phyloP scores from a whole-genome alignment of 2,888 invertebrate genomes.

The Escarpia spicata region DNA sequence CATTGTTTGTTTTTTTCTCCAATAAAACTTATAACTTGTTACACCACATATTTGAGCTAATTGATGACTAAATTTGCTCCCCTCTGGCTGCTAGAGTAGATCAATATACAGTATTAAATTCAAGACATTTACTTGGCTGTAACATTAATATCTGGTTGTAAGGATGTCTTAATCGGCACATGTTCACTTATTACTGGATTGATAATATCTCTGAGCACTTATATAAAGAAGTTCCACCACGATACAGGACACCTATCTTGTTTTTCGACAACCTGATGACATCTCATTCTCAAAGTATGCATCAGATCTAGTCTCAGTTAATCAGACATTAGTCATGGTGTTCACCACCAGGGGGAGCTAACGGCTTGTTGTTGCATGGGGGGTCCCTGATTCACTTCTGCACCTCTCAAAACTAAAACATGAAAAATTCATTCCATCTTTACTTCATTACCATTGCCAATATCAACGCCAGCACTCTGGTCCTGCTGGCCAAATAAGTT shows the following conservation, averaged over 20 bases:
- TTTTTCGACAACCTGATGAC: not conserved
- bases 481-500: conserved; percentile 2
- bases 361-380: not conserved
- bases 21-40: no score
- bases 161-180: not conserved
- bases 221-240: not conserved
- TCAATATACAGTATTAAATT: not conserved
- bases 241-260: not conserved
- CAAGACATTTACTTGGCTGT: not conserved
- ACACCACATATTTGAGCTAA: no score
- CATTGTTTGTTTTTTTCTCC: no score
- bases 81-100: not conserved
- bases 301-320: not conserved
- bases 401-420: conserved; percentile 16
- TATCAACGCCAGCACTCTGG: not conserved
- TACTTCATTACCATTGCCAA: conserved; percentile 12
- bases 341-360: not conserved
- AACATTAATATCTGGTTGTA: not conserved
- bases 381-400: not conserved
- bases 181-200: not conserved
- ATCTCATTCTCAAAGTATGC: not conserved
- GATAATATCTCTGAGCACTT: not conserved
- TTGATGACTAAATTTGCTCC: no score
- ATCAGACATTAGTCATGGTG: not conserved
- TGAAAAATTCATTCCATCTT: conserved; percentile 6